Evolutionary conservation across 2,797 vertebrate genomes (phyloP).

Genomic region (Tangara arthus): DNA sequence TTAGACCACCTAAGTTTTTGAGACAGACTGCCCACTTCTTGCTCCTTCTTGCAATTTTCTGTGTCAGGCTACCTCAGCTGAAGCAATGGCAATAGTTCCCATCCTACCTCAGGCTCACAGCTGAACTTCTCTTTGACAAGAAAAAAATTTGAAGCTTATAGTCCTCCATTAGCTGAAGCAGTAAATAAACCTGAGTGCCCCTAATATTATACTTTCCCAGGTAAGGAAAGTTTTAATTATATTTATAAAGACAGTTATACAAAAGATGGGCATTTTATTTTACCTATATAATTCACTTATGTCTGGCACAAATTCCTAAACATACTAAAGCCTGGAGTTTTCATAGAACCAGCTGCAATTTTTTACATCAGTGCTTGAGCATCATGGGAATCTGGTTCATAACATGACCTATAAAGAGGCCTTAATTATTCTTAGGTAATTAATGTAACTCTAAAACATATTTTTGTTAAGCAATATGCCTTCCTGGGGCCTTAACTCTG

Average conservation of each 20-base stretch:
- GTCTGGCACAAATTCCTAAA: not conserved
- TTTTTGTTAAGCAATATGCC: not conserved
- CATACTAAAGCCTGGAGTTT: not conserved
- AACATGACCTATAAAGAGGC: not conserved
- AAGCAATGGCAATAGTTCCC: not conserved
- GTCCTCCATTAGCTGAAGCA: not conserved
- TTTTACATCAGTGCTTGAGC: not conserved
- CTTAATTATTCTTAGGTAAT: slow-evolving; percentile 8
- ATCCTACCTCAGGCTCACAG: not conserved
- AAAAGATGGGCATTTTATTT: not conserved
- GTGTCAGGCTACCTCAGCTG: not conserved
- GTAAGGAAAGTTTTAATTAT: not conserved
- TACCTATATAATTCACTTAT: not conserved
- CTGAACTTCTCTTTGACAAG: not conserved
- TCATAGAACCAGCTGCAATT: not conserved
- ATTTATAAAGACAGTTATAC: not conserved
- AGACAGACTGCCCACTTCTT: not conserved
- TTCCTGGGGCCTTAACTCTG: not conserved
- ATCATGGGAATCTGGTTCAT: not conserved
- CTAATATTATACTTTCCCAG: not conserved
- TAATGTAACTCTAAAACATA: not conserved
- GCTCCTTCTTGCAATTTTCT: not conserved
- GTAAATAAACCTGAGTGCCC: not conserved
- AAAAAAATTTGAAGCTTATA: not conserved
- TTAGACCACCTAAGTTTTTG: not conserved